Conservation (phyloP, 2,888 invertebrate species). For the Rotaria macrura region DNA sequence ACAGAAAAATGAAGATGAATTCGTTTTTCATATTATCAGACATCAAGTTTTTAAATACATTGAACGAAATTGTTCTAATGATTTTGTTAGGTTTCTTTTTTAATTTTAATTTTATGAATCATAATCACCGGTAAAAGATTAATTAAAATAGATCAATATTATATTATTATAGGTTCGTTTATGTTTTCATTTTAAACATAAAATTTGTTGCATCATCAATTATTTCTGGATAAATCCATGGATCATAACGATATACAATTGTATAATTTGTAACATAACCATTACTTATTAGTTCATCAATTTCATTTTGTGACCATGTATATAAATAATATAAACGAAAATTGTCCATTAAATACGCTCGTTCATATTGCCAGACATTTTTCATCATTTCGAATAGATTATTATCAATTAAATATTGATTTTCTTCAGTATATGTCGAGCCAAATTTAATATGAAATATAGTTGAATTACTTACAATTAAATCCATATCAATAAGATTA, state of each 20-base stretch:
- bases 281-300: neutral
- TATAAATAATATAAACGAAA: neutral
- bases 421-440: neutral
- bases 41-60: neutral
- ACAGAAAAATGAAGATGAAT: neutral
- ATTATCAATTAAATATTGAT: neutral
- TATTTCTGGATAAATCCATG: neutral
- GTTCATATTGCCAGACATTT: neutral
- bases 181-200: neutral
- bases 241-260: neutral
- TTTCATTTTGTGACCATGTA: neutral
- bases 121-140: neutral
- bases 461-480: neutral
- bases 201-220: neutral
- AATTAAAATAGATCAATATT: neutral
- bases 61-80: neutral
- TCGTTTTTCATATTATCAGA: no score
- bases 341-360: neutral
- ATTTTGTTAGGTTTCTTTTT: neutral
- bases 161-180: neutral
- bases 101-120: neutral
- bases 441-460: neutral
- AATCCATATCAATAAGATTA: neutral
- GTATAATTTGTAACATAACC: neutral
- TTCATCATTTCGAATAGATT: neutral